Evolutionary conservation across 1,140 invertebrate genomes (phyloP).

Genomic region (Atta cephalotes): DNA sequence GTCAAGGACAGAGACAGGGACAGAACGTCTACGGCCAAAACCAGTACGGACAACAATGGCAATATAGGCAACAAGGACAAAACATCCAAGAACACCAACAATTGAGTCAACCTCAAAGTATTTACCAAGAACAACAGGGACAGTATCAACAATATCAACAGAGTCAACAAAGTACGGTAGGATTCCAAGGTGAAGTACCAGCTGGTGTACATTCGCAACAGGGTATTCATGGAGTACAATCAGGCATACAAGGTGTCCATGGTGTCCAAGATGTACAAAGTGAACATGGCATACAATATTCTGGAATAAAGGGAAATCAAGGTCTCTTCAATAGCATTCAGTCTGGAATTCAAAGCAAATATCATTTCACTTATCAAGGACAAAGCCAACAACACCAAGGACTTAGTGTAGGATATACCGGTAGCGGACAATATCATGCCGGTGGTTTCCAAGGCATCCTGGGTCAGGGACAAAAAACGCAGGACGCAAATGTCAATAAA

Average conservation of each 20-base stretch:
- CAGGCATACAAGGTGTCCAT: slow-evolving; percentile 27
- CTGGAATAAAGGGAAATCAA: slow-evolving; percentile 13
- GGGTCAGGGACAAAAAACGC: slow-evolving; percentile 60
- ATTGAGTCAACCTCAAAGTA: neutral
- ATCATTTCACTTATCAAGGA: slow-evolving; percentile 53
- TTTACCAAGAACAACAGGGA: slow-evolving; percentile 15
- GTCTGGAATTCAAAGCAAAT: slow-evolving; percentile 58
- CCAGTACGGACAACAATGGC: neutral
- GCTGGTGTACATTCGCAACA: slow-evolving; percentile 17
- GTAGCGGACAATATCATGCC: slow-evolving; percentile 76
- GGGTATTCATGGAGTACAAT: slow-evolving; percentile 12
- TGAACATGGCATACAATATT: slow-evolving; percentile 6
- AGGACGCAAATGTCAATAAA: slow-evolving; percentile 72
- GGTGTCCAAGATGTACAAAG: slow-evolving; percentile 1
- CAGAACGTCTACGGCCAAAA: slow-evolving; percentile 42
- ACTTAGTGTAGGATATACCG: slow-evolving; percentile 38
- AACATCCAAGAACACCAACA: slow-evolving; percentile 46
- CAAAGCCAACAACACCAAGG: slow-evolving; percentile 53
- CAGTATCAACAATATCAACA: neutral
- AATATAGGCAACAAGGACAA: slow-evolving; percentile 23
- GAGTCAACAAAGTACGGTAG: slow-evolving; percentile 6
- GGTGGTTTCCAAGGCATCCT: slow-evolving; percentile 73
- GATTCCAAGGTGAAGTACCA: slow-evolving; percentile 22
- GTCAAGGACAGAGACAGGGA: slow-evolving; percentile 53
- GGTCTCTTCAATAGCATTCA: slow-evolving; percentile 37